Base-by-base conservation (phyloP, 2,888 invertebrate species). In the Nomada lathburiana region DNA sequence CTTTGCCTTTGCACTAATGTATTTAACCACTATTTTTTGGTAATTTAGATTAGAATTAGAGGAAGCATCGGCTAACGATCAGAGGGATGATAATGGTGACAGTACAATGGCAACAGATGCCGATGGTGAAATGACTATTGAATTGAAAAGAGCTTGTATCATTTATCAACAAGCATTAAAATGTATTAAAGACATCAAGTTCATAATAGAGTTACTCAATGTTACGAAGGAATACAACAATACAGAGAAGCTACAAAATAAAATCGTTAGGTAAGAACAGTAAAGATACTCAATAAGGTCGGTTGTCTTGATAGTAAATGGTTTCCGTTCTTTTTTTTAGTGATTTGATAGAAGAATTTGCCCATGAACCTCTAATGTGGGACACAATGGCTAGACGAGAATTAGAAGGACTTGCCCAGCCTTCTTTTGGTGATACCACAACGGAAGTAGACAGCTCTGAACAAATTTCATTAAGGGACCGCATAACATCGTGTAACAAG, bases 131-230 rank as follows among this genome's bases (percentile, higher is more conserved):
- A 87, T 90, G 83, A 72, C 86, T 64, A 62, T 84, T 2, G 94
- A 94, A 81, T 83, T 95, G 23, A 95, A 95, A 90, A 94, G 95
- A 83, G 95, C 95, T 42, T 94, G 95, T 75, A 93, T 96, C 16
- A 94, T 96, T 59, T 96, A 96, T 94, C 95, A 94, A 72, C 95
- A 95, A 92, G 96, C 96, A 13, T 92, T 95, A 36, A 95, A 95
- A 80, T 95, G 95, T 82, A 94, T 96, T 10, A 93, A 94, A 23
- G 94, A 95, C 86, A 93, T 96, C 2, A 93, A 94, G 36, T 96
- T 96, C 82, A 93, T 96, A n/a, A 95, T 96, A 29, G 95, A 95
- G 84, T 87, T 97, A 44, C 94, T 97, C 57, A 95, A 96, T 63
- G 92, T 95, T 47, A 93, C 95, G 16, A 94, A 95, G 76, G 94